Conservation (phyloP, 1,140 invertebrate genomes). For the Tribolium castaneum region DNA sequence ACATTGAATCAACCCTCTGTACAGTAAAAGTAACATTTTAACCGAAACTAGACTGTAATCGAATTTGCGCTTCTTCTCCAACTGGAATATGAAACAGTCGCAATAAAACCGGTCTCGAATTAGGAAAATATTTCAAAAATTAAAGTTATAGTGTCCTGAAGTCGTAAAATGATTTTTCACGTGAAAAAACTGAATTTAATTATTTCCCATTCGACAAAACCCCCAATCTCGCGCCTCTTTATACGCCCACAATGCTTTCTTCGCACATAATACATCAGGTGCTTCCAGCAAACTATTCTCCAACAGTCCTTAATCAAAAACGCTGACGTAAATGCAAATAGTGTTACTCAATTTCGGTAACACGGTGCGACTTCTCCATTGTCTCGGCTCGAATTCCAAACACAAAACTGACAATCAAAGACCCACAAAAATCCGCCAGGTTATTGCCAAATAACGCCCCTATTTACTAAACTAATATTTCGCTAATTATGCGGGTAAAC, state of each 20-base stretch:
- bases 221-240: neutral
- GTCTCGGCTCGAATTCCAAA: constrained; percentile 8
- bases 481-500: constrained; percentile 17
- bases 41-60: neutral
- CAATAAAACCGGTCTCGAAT: neutral
- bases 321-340: neutral
- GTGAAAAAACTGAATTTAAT: neutral
- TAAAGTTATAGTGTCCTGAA: neutral
- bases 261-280: constrained; percentile 13
- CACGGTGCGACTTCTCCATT: constrained; percentile 1
- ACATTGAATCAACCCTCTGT: too few relatives aligned
- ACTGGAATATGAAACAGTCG: neutral
- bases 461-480: constrained; percentile 24
- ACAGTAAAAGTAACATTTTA: too few relatives aligned
- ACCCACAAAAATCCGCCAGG: too few relatives aligned
- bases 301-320: constrained; percentile 1
- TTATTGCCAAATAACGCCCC: constrained; percentile 10
- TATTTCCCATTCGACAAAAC: neutral
- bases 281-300: neutral
- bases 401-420: neutral
- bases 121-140: neutral
- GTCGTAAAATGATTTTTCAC: neutral
- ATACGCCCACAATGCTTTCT: neutral
- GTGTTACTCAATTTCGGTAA: constrained; percentile 13
- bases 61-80: neutral